phyloP scores from a whole-genome alignment of 2,113 vertebrate genomes.

The Oncorhynchus nerka region DNA sequence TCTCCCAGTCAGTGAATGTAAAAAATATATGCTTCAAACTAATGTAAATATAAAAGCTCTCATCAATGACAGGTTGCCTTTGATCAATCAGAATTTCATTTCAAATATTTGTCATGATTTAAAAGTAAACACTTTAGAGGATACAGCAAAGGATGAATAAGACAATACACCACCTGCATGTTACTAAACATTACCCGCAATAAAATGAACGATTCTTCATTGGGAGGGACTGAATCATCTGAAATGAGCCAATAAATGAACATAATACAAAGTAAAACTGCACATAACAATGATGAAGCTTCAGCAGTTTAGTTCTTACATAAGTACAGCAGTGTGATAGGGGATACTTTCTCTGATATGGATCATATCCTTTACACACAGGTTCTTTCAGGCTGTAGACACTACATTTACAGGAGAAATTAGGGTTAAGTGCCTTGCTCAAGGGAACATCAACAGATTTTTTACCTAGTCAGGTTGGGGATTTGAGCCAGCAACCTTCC shows the following conservation, averaged over 20 bases:
- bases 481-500: too few relatives aligned
- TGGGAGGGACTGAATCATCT: not conserved
- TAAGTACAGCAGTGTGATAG: not conserved
- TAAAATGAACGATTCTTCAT: too few relatives aligned
- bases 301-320: not conserved
- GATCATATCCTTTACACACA: not conserved
- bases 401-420: too few relatives aligned
- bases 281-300: not conserved
- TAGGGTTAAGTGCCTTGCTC: too few relatives aligned
- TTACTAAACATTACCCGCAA: too few relatives aligned
- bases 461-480: too few relatives aligned
- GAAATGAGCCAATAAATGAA: conserved; percentile 29
- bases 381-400: not conserved
- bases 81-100: not conserved
- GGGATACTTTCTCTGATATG: not conserved
- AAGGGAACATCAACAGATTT: too few relatives aligned
- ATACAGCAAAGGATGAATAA: too few relatives aligned
- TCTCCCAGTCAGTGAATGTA: too few relatives aligned
- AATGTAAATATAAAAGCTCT: not conserved
- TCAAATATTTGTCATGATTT: not conserved
- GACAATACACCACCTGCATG: too few relatives aligned
- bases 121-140: not conserved
- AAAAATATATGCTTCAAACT: too few relatives aligned
- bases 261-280: conserved; percentile 1
- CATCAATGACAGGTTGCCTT: not conserved